Base-by-base conservation (phyloP, 2,888 invertebrate genomes). In the Exephanes ischioxanthus region DNA sequence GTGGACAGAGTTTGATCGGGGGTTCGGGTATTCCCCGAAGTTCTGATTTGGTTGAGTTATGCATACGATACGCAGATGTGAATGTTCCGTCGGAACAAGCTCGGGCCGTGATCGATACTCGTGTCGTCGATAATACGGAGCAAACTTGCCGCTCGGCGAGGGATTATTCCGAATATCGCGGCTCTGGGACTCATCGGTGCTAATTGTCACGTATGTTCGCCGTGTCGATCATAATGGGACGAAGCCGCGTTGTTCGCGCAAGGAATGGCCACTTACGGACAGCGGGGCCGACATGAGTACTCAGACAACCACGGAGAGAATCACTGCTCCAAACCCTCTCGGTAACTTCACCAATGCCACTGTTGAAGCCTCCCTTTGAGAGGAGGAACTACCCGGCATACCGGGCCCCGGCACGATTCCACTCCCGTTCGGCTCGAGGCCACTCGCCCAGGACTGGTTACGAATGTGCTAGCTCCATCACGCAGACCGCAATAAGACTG, bases 241-340 rank as follows among this genome's bases (percentile, higher is more conserved):
- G 72, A 72, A 78, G 58, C 80, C 66, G 16, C 68, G 66, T 67
- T 80, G 86, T 86, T 78, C 80, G 76, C 68, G 67, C 66, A 72
- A 63, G 61, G 77, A 53, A 77, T 53, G 67, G 51, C 80, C 85
- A 72, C 80, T 83, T 63, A 66, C 45, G 48, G 41, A 76, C 77
- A 7, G 37, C 75, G 22, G 73, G 68, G 55, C 68, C 70, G 67
- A 73, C 77, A 58, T 58, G 80, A 70, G 77, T 66, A 72, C 70
- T 68, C 72, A 63, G 73, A 70, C 45, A 78, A 80, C 77, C 80
- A 26, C 80, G 4, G 45, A 72, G 73, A 77, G 67, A 72, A 72
- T 55, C 77, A 73, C 48, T 5, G 78, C 51, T 75, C 61, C 45
- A 55, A 81, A 80, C 80, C 41, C 58, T 16, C 16, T 16, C 45